phyloP scores from a whole-genome alignment of 2,113 vertebrate genomes.

The Prunella fulvescens region DNA sequence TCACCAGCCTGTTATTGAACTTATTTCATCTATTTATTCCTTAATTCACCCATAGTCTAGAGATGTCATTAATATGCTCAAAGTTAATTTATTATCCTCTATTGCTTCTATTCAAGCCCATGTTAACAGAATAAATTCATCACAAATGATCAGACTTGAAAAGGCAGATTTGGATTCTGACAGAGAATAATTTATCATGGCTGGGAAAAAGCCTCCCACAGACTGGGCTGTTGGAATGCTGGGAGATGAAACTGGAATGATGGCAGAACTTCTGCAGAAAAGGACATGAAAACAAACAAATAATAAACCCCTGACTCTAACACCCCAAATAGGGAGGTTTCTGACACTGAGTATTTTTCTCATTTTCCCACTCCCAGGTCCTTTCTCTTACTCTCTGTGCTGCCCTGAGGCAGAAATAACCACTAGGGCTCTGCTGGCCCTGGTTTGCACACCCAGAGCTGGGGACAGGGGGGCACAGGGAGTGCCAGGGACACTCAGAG shows the following conservation, averaged over 20 bases:
- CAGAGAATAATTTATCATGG: slow-evolving; percentile 69
- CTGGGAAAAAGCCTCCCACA: slow-evolving; percentile 50
- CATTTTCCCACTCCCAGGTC: background rate
- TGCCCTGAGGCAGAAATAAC: background rate
- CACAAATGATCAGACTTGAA: slow-evolving; percentile 63
- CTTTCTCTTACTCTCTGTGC: background rate
- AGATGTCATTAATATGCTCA: slow-evolving; percentile 62
- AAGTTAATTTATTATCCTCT: slow-evolving; percentile 63
- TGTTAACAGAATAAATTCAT: slow-evolving; percentile 69
- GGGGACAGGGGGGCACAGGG: background rate
- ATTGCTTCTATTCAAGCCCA: slow-evolving; percentile 53
- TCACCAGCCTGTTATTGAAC: slow-evolving; percentile 34
- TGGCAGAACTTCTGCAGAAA: slow-evolving; percentile 3
- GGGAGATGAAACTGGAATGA: slow-evolving; percentile 16
- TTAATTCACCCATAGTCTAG: slow-evolving; percentile 34
- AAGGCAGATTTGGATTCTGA: slow-evolving; percentile 70
- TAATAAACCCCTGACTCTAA: background rate
- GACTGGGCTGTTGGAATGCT: slow-evolving; percentile 21
- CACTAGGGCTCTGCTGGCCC: background rate
- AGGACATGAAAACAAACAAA: slow-evolving; percentile 12
- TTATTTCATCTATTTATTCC: slow-evolving; percentile 47
- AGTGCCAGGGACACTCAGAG: background rate
- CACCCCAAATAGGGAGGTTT: background rate
- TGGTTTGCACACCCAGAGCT: background rate
- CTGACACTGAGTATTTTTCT: background rate